Evolutionary conservation across 2,888 invertebrate genomes (phyloP).

Genomic region (Heliconius sara): DNA sequence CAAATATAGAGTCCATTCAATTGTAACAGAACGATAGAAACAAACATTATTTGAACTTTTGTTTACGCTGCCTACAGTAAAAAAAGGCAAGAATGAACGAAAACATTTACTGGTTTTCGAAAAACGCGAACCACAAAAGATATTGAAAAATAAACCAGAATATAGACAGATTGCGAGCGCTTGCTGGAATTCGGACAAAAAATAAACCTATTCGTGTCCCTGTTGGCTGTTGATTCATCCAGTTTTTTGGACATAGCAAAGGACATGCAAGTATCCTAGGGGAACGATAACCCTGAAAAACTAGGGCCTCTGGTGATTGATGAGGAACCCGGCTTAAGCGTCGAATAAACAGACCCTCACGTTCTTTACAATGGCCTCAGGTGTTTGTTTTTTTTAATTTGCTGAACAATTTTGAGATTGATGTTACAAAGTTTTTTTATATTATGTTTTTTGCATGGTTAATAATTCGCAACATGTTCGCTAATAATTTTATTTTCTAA

Average conservation of each 20-base stretch:
- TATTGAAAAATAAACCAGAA: slow-evolving; percentile 43
- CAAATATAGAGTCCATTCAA: neutral
- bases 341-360: slow-evolving; percentile 73
- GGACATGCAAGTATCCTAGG: slow-evolving; percentile 50
- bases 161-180: slow-evolving; percentile 42
- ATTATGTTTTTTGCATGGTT: neutral
- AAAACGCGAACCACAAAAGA: slow-evolving; percentile 42
- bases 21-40: neutral
- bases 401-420: slow-evolving; percentile 25
- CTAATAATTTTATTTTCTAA: too few relatives aligned
- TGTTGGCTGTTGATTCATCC: slow-evolving; percentile 54
- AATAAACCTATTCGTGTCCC: slow-evolving; percentile 60
- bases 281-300: slow-evolving; percentile 74
- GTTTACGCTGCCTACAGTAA: neutral
- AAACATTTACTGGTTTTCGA: slow-evolving; percentile 32
- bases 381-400: slow-evolving; percentile 55
- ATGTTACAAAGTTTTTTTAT: slow-evolving; percentile 10
- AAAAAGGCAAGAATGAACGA: neutral
- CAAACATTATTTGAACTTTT: neutral
- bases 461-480: neutral
- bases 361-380: slow-evolving; percentile 69
- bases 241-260: slow-evolving; percentile 56
- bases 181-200: slow-evolving; percentile 47
- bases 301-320: slow-evolving; percentile 74
- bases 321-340: slow-evolving; percentile 69